Evolutionary conservation across 1,140 invertebrate species (phyloP), one percentile per base, ranked within the genome.

Genomic region (Asobara japonica): DNA sequence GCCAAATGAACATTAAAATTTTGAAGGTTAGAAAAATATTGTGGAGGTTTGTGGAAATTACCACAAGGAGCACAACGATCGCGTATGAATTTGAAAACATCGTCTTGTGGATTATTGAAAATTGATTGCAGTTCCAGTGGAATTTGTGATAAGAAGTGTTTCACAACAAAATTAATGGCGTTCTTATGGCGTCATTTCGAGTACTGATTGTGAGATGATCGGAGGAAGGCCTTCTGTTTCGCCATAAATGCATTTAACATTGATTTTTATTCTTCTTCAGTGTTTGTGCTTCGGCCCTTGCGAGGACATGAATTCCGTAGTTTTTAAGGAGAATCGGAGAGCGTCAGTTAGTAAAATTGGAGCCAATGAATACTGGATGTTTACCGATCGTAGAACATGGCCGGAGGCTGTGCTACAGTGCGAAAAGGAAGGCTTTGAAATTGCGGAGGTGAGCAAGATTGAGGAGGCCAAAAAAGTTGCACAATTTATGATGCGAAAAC

Each of bases 401-500:
- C 7, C 65, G 0, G 76, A 80, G 67, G 74, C 77, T 30, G 76
- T 78, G 0, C 51, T 71, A 8, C 48, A 76, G 10, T 80, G 79
- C 31, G 48, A 73, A 25, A 60, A 75, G 13, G 56, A 74, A 45
- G 64, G 48, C 16, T 31, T 79, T n/a, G 76, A 78, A 65, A 76
- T 80, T 45, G 79, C 69, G 45, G 73, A 77, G 62, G 61, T 80
- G 7, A 73, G 48, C 38, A 74, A 56, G 8, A 41, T 69, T 16
- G 27, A 67, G 4, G 66, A 76, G 48, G 76, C 76, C 0, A 65
- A 66, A 27, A 48, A 22, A 13, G 18, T 77, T 0, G 73, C 72
- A 22, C 27, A 60, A 25, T 65, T 56, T 29, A 79, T 80, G 76
- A 45, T 79, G 33, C 72, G 36, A 74, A 45, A 71, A 30, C 69